Conservation (phyloP, 2,888 invertebrate species). For the Chorisops tibialis region DNA sequence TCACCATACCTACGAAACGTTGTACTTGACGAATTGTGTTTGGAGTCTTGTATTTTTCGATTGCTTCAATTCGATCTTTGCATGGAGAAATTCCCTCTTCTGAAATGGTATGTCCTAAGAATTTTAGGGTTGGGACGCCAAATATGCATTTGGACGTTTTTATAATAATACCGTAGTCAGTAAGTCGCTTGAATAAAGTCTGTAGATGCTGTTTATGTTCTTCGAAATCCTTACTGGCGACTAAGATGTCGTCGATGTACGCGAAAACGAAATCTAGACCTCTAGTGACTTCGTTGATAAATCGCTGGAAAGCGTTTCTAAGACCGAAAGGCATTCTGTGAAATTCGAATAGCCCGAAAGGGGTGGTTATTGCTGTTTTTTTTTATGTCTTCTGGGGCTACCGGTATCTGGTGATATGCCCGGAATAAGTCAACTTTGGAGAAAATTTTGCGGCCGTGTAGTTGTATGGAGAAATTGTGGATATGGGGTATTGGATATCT, state of each 20-base stretch:
- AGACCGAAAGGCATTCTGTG: neutral
- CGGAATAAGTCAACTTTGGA: neutral
- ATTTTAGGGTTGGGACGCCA: neutral
- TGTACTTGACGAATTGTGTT: neutral
- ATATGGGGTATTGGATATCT: constrained; percentile 2
- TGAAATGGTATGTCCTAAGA: neutral
- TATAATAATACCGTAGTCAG: neutral
- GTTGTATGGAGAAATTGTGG: constrained; percentile 15
- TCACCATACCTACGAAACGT: neutral
- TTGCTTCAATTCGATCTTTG: neutral
- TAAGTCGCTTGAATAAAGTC: neutral
- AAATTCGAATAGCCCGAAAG: neutral
- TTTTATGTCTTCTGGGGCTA: neutral
- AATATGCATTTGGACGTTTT: neutral
- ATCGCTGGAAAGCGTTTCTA: constrained; percentile 2
- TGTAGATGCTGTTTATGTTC: neutral
- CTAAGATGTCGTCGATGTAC: neutral
- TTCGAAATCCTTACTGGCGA: neutral
- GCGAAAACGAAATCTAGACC: neutral
- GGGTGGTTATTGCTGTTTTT: neutral
- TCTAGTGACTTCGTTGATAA: neutral
- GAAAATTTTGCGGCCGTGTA: neutral
- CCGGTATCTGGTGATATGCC: neutral
- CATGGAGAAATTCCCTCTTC: neutral
- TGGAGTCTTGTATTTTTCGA: neutral